Conservation (phyloP, 2,797 vertebrate genomes). For the Ctenopoma multispine region DNA sequence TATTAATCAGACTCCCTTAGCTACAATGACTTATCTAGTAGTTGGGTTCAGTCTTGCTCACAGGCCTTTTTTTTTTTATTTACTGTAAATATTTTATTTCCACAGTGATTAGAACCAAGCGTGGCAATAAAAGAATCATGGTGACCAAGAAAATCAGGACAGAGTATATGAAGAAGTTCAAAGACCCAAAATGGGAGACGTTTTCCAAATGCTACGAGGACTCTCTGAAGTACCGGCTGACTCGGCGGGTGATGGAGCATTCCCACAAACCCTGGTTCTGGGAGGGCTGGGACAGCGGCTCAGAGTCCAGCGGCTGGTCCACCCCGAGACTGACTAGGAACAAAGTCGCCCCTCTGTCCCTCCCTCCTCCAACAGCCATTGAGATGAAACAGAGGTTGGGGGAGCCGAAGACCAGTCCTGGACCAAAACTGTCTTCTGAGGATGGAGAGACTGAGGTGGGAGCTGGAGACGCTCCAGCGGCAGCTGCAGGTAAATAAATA, state of each 20-base stretch:
- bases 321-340: constrained; percentile 71
- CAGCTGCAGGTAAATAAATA: constrained; percentile 43
- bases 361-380: constrained; percentile 26
- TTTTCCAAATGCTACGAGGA: constrained; percentile 92
- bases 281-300: constrained; percentile 87
- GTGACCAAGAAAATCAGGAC: constrained; percentile 84
- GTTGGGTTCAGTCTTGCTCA: too few species aligned
- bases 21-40: too few species aligned
- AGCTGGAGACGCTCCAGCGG: not conserved
- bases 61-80: too few species aligned
- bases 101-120: constrained; percentile 11
- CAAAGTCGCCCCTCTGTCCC: constrained; percentile 61
- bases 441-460: constrained; percentile 19
- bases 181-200: constrained; percentile 92
- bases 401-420: constrained; percentile 24
- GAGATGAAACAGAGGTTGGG: constrained; percentile 45
- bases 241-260: constrained; percentile 91
- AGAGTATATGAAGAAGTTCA: constrained; percentile 95
- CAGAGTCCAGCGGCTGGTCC: constrained; percentile 82
- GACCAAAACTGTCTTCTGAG: constrained; percentile 11
- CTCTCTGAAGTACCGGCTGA: constrained; percentile 90
- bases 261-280: constrained; percentile 92
- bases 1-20: too few species aligned
- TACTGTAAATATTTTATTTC: not conserved
- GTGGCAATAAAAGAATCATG: constrained; percentile 53